These are phyloP conservation scores for Zaprionus kolodkinae DNA, from an alignment of 1,140 invertebrate genomes.

Conservation along the genomic window DNA sequence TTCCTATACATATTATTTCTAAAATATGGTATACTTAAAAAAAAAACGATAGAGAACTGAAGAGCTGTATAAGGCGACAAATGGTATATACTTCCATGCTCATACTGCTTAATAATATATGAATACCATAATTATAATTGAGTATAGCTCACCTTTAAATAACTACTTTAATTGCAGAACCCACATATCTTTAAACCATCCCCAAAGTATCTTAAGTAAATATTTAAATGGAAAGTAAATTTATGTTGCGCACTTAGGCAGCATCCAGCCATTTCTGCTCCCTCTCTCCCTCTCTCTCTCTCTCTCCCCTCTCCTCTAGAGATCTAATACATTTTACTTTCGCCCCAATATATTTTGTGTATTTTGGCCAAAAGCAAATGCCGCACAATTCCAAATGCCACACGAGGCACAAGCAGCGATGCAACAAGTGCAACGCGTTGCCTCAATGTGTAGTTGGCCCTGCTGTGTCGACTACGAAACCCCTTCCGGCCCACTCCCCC, in stretches of 20 bases:
- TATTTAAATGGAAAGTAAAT: neutral
- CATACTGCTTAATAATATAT: too few species aligned
- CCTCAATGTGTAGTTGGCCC: neutral
- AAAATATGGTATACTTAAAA: too few species aligned
- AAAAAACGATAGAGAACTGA: too few species aligned
- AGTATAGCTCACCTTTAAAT: neutral
- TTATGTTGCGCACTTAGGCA: neutral
- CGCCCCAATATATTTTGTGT: neutral
- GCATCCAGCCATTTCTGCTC: neutral
- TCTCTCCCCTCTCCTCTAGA: too few species aligned
- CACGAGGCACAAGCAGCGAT: slow-evolving; percentile 47
- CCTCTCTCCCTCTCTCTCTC: too few species aligned
- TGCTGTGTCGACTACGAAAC: neutral
- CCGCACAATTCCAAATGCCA: slow-evolving; percentile 73
- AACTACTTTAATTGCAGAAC: too few species aligned
- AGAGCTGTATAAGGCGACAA: too few species aligned
- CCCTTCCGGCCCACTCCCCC: neutral
- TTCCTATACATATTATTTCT: too few species aligned
- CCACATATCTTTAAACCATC: neutral
- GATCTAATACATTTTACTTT: slow-evolving; percentile 1
- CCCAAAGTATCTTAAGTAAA: neutral
- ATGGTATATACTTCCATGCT: too few species aligned
- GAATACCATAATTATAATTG: too few species aligned
- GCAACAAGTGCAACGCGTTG: slow-evolving; percentile 68
- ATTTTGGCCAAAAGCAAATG: slow-evolving; percentile 41